Base-by-base conservation (phyloP, 92 coral and sea anemone genomes). In the Phymanthus crucifer region DNA sequence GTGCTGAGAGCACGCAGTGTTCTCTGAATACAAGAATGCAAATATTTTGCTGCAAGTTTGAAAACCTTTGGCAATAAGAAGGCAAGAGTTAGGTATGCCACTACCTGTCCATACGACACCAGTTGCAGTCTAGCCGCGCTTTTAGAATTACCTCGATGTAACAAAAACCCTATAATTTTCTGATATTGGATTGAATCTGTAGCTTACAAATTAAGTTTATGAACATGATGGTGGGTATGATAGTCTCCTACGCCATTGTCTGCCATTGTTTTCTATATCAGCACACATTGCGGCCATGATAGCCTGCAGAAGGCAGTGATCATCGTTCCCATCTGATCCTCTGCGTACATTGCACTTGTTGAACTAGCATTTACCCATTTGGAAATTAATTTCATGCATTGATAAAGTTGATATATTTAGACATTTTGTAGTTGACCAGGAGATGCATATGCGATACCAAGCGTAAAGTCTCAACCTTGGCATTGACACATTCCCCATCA, bases 1-100 rank as follows among this genome's bases (percentile, higher is more conserved):
- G 66, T 74, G 67, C 66, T 48, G 78, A 16, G 66, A 29, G 26
- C 78, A 40, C 19, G 40, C 78, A 48, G 78, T 26, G 68, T 6
- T 29, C 68, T 61, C 34, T 61, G 68, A 61, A 61, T 27, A n/a
- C n/a, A 13, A 61, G 13, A 27, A 29, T 61, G 68, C 68, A 61
- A 29, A 61, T 61, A 5, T 61, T 61, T 27, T 61, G 68, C 5
- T 27, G 68, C 68, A 61, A 61, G 27, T 54, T 54, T 24, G 7
- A 54, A 54, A 54, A 24, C 14, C 8, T 54, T 54, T 54, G 64
- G 26, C 14, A 21, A 21, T 54, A 21, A n/a, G 24, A 54, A 54
- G 21, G 48, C 16, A 7, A 54, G 27, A 54, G 31, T 54, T 21
- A 24, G n/a, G 24, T 54, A 54, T n/a, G n/a, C 11, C 64, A 1